phyloP scores from a whole-genome alignment of 2,797 vertebrate genomes.

The Protosalanx chinensis region DNA sequence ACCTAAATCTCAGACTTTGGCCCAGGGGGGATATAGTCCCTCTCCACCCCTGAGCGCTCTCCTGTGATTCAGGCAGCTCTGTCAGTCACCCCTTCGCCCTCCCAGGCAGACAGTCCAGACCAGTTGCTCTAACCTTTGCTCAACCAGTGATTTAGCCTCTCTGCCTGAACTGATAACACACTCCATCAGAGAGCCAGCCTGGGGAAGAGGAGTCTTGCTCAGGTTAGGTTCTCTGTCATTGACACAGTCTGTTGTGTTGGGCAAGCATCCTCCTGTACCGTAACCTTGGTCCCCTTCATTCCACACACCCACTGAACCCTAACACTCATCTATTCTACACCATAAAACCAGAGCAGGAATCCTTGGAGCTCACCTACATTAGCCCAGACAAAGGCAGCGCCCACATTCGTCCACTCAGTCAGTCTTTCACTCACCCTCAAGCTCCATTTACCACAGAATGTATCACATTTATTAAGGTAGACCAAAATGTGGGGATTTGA shows the following conservation, averaged over 20 bases:
- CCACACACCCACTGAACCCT: slow-evolving; percentile 54
- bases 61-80: slow-evolving; percentile 56
- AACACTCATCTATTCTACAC: slow-evolving; percentile 48
- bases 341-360: slow-evolving; percentile 35
- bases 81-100: slow-evolving; percentile 65
- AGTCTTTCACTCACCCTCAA: slow-evolving; percentile 32
- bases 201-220: slow-evolving; percentile 40
- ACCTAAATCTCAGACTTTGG: slow-evolving; percentile 52
- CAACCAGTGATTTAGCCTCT: slow-evolving; percentile 62
- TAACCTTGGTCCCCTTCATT: slow-evolving; percentile 50
- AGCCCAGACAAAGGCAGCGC: slow-evolving; percentile 45
- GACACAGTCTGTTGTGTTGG: slow-evolving; percentile 39
- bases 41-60: slow-evolving; percentile 41
- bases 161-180: slow-evolving; percentile 64
- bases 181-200: slow-evolving; percentile 55
- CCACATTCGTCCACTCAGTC: slow-evolving; percentile 38
- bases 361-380: slow-evolving; percentile 36
- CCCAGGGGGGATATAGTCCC: slow-evolving; percentile 39
- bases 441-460: slow-evolving; percentile 2
- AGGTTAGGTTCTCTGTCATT: slow-evolving; percentile 55
- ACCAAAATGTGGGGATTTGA: not conserved
- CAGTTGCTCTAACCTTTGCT: slow-evolving; percentile 66
- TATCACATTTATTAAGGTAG: not conserved
- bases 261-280: slow-evolving; percentile 49
- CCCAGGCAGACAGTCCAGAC: slow-evolving; percentile 50